phyloP scores from a whole-genome alignment of 2,797 vertebrate genomes.

The Sitta carolinensis region DNA sequence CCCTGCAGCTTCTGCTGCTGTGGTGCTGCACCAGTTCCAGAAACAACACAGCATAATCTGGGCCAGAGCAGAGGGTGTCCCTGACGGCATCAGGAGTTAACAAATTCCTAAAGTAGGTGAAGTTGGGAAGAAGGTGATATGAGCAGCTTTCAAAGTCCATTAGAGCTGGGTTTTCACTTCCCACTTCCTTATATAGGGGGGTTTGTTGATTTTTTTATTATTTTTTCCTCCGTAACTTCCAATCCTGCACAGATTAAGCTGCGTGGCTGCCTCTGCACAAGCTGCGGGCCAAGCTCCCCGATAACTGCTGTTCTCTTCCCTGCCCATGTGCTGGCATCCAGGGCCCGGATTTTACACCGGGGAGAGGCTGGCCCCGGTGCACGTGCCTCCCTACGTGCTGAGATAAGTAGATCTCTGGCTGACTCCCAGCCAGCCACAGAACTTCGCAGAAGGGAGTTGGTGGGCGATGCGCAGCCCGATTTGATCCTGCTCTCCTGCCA shows the following conservation, averaged over 20 bases:
- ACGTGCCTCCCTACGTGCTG: not conserved
- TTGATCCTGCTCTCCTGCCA: not conserved
- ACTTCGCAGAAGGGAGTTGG: not conserved
- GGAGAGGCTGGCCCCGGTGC: not conserved
- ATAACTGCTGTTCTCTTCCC: not conserved
- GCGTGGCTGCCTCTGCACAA: not conserved
- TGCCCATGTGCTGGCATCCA: accelerated
- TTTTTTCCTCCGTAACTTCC: not conserved
- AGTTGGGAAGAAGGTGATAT: not conserved
- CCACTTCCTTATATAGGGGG: accelerated
- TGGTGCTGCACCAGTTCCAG: not conserved
- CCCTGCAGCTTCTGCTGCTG: not conserved
- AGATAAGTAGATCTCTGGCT: not conserved
- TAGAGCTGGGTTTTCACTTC: not conserved
- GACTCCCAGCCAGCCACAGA: not conserved
- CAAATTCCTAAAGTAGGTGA: not conserved
- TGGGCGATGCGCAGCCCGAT: not conserved
- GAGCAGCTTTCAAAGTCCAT: not conserved
- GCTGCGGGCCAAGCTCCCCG: accelerated
- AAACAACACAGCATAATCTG: accelerated
- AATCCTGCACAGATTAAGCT: not conserved
- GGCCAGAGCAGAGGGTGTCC: not conserved
- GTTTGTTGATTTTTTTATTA: not conserved
- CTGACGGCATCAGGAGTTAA: not conserved
- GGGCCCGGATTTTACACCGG: not conserved